phyloP scores from a whole-genome alignment of 2,113 vertebrate species.

The Ameiurus melas region DNA sequence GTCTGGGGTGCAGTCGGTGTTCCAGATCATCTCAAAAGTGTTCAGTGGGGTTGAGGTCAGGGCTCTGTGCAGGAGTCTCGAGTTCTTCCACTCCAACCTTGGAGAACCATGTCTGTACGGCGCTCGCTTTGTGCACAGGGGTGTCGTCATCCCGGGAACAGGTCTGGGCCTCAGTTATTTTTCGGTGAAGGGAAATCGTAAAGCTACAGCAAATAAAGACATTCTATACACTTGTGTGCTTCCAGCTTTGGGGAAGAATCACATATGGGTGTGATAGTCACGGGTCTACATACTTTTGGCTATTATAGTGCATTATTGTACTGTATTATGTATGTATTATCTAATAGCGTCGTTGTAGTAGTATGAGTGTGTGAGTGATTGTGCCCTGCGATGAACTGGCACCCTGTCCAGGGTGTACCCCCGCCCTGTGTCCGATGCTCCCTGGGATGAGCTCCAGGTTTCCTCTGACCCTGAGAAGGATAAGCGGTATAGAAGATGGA shows the following conservation, averaged over 20 bases:
- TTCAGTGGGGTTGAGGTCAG: not conserved
- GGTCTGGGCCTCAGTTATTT: not conserved
- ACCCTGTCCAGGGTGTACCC: no score
- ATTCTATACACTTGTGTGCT: not conserved
- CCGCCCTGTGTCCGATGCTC: no score
- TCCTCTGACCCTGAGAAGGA: no score
- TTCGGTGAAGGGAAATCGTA: not conserved
- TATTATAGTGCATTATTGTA: no score
- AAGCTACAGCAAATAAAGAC: not conserved
- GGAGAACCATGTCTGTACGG: not conserved
- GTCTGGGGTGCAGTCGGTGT: no score
- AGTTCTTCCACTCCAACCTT: not conserved
- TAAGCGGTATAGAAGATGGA: no score
- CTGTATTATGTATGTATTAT: no score
- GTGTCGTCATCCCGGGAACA: not conserved
- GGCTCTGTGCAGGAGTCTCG: not conserved
- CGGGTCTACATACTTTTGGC: not conserved
- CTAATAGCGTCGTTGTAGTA: not conserved
- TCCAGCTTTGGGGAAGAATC: not conserved
- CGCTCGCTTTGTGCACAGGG: not conserved
- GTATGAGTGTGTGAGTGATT: no score
- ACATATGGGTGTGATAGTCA: not conserved
- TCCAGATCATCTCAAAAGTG: not conserved
- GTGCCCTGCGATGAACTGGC: no score
- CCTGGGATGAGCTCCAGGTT: no score